Conservation (phyloP, 2,797 vertebrate species). For the Malacoraja senta region DNA sequence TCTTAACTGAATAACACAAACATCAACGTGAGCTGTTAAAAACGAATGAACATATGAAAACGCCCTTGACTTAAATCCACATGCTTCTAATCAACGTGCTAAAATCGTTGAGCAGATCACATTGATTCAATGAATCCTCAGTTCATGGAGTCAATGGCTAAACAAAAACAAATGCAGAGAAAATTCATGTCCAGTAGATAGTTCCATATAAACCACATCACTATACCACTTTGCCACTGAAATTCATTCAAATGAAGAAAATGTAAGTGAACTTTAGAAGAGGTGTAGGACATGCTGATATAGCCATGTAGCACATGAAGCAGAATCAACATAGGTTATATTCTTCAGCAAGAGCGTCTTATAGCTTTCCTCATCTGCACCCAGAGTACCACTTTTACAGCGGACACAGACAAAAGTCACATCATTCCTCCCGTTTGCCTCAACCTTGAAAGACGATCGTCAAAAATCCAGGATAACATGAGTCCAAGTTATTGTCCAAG, state of each 20-base stretch:
- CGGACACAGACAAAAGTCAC: neutral
- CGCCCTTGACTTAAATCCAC: too few relatives aligned
- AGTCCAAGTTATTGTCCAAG: neutral
- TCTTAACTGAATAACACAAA: slow-evolving; percentile 68
- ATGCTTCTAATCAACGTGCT: neutral
- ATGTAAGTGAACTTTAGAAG: too few relatives aligned
- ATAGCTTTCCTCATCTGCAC: too few relatives aligned
- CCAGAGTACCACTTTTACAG: neutral
- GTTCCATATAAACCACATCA: too few relatives aligned
- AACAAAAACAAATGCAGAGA: neutral
- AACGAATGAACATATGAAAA: neutral
- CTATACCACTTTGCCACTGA: too few relatives aligned
- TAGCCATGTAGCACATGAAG: too few relatives aligned
- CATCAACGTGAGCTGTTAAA: neutral
- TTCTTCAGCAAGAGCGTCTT: too few relatives aligned
- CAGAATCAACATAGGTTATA: too few relatives aligned
- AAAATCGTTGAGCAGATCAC: neutral
- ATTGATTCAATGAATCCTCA: neutral
- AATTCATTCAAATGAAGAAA: too few relatives aligned
- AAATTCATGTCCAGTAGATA: too few relatives aligned
- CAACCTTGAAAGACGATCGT: neutral
- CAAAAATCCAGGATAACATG: neutral
- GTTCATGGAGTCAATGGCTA: neutral
- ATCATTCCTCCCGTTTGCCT: neutral
- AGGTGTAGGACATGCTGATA: too few relatives aligned